These are phyloP conservation scores for Phycodurus eques DNA, from an alignment of 2,113 vertebrate genomes.

Conservation along the genomic window DNA sequence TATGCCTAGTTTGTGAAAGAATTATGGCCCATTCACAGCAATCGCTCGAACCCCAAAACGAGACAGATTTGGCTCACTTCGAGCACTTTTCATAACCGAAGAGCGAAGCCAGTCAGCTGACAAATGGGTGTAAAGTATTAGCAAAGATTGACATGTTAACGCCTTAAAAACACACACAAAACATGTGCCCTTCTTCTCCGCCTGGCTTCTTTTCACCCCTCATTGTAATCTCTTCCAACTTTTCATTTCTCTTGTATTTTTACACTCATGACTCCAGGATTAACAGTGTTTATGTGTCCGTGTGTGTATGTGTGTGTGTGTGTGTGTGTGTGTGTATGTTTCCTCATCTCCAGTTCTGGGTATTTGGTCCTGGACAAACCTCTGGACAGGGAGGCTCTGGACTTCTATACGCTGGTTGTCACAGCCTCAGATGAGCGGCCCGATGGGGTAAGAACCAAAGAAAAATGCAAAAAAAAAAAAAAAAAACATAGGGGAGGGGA, in stretches of 20 bases:
- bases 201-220: not conserved
- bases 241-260: slow-evolving; percentile 6
- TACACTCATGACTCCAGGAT: not conserved
- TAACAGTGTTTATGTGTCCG: slow-evolving; percentile 13
- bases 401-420: slow-evolving; percentile 88
- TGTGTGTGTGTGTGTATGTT: no score
- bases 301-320: slow-evolving; percentile 11
- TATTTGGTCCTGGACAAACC: slow-evolving; percentile 84
- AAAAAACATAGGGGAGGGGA: no score
- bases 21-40: no score
- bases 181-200: not conserved
- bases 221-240: not conserved
- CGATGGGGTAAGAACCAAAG: slow-evolving; percentile 83
- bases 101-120: not conserved
- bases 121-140: not conserved
- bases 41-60: no score
- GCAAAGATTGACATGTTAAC: not conserved
- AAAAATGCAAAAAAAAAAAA: no score
- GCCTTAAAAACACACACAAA: not conserved
- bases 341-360: slow-evolving; percentile 77
- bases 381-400: slow-evolving; percentile 89
- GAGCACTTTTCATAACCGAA: not conserved
- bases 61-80: not conserved
- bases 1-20: no score
- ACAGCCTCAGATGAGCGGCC: slow-evolving; percentile 89